A percentile compares a stretch with the other conserved stretches of the same genome.
Conservation (phyloP, 2,797 vertebrate species). For the Lepus oiostolus region DNA sequence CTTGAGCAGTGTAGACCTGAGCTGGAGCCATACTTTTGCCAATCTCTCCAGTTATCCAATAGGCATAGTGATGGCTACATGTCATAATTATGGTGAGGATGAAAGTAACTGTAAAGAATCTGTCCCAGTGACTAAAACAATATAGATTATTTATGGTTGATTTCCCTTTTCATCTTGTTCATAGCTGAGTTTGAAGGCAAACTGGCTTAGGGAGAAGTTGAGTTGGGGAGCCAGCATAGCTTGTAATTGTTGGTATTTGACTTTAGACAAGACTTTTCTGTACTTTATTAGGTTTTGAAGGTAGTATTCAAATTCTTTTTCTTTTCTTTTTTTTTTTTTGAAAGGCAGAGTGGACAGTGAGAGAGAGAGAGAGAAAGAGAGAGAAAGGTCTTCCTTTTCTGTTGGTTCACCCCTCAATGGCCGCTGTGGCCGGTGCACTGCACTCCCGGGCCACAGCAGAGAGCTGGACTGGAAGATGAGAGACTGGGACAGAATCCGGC, state of each 20-base stretch:
- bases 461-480: too few relatives aligned
- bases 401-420: too few relatives aligned
- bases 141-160: slow-evolving; percentile 41
- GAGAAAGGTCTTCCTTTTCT: too few relatives aligned
- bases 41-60: background rate
- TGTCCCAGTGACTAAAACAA: background rate
- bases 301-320: slow-evolving; percentile 27
- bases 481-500: too few relatives aligned
- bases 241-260: slow-evolving; percentile 27
- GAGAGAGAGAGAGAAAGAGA: too few relatives aligned
- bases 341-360: too few relatives aligned
- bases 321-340: too few relatives aligned
- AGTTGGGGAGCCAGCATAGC: background rate
- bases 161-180: slow-evolving; percentile 23
- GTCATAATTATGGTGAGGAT: slow-evolving; percentile 2
- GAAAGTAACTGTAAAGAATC: slow-evolving; percentile 26
- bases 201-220: background rate
- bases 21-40: background rate
- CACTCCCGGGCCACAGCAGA: too few relatives aligned
- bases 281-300: background rate
- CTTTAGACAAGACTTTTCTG: background rate
- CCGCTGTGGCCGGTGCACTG: too few relatives aligned
- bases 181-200: slow-evolving; percentile 3
- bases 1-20: background rate
- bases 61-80: background rate